phyloP scores from a whole-genome alignment of 2,797 vertebrate genomes.

The Clarias fuscus region DNA sequence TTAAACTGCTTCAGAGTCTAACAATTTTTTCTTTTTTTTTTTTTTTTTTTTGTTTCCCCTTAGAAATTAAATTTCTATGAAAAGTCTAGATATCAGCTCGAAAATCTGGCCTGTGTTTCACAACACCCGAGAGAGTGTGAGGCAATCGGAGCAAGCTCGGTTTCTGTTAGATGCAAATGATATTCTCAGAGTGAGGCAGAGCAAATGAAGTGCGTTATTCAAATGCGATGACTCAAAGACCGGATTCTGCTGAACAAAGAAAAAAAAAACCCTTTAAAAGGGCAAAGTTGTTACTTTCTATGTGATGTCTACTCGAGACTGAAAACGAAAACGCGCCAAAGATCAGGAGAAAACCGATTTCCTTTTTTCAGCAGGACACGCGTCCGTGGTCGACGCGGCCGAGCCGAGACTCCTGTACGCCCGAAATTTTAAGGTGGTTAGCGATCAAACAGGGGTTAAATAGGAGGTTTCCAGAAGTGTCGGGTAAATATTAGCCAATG shows the following conservation, averaged over 20 bases:
- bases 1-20: background rate
- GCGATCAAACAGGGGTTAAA: background rate
- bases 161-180: slow-evolving; percentile 14
- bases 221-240: slow-evolving; percentile 2
- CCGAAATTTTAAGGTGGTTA: no score
- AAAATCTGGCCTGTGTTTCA: slow-evolving; percentile 14
- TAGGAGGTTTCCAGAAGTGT: background rate
- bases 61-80: background rate
- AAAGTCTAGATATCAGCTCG: slow-evolving; percentile 7
- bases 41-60: background rate
- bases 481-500: background rate
- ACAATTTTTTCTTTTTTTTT: background rate
- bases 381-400: no score
- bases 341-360: background rate
- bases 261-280: background rate
- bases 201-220: slow-evolving; percentile 22
- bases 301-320: background rate
- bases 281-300: background rate
- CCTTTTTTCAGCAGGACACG: no score
- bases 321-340: no score
- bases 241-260: background rate
- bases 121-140: background rate
- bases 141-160: slow-evolving; percentile 9
- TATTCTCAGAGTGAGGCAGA: background rate
- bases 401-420: no score